phyloP scores from a whole-genome alignment of 2,888 invertebrate genomes.

The Perithous albicinctus region DNA sequence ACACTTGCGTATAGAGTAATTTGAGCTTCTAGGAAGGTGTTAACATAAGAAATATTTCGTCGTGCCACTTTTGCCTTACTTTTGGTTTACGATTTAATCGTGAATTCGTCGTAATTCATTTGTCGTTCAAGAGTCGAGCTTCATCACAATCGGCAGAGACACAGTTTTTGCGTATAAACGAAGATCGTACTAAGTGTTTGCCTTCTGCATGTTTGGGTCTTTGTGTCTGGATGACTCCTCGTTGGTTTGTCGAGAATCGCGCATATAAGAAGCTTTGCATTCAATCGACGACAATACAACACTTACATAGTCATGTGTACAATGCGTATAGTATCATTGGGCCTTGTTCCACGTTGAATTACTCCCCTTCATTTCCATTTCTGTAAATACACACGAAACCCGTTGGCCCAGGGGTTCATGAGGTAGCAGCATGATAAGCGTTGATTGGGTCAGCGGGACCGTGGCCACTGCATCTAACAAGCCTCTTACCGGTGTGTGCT shows the following conservation, averaged over 20 bases:
- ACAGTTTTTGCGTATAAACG: constrained; percentile 41
- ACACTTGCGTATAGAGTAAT: neutral
- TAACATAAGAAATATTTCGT: neutral
- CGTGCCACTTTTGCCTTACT: neutral
- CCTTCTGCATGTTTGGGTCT: constrained; percentile 48
- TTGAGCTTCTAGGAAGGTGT: neutral
- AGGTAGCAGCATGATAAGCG: constrained; percentile 6
- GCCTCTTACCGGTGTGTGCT: constrained; percentile 7
- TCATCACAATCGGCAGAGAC: constrained; percentile 13
- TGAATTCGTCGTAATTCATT: constrained; percentile 21
- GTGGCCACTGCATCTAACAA: constrained; percentile 50
- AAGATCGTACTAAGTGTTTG: neutral
- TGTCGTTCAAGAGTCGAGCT: neutral
- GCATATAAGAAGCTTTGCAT: constrained; percentile 31
- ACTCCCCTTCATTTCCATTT: constrained; percentile 45
- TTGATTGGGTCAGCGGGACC: constrained; percentile 31
- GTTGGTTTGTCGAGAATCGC: constrained; percentile 12
- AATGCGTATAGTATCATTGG: constrained; percentile 12
- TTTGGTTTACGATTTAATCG: neutral
- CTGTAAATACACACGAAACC: constrained; percentile 39
- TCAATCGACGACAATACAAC: neutral
- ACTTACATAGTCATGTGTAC: constrained; percentile 14
- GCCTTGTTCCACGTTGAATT: constrained; percentile 9
- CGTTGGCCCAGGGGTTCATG: neutral
- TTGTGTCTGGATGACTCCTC: constrained; percentile 36